Base-by-base conservation (phyloP, 2,113 vertebrate species). In the Seriola aureovittata region DNA sequence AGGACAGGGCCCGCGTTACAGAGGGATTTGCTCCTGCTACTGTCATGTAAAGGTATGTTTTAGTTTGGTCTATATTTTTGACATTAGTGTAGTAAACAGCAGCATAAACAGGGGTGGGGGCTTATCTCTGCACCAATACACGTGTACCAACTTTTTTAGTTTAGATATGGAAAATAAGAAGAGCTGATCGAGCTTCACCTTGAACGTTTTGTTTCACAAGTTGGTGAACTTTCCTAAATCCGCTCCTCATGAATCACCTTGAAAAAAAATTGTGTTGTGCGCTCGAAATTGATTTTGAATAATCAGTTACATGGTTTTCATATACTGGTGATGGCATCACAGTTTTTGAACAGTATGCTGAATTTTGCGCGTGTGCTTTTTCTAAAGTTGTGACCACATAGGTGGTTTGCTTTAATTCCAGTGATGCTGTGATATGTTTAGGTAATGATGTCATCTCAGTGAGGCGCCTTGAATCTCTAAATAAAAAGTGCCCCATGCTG, bases 301-400 rank as follows among this genome's bases (percentile, higher is more conserved):
- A 36, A 40, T 71, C 40, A 55, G 17, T 42, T 25, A 69, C 14
- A 40, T 67, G 32, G 59, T 55, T 66, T 63, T 44, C 57, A 67
- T 69, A 11, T 62, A 34, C 48, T 54, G 58, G 55, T 55, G 58
- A 55, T 57, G 29, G 19, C 5, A 0, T 14, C 52, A 48, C 7
- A 10, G 11, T 66, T 50, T 67, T 64, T 13, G 19, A 21, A 44
- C 23, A 32, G 7, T 67, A 11, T 0, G 13, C 14, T 67, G 11
- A 25, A 44, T 34, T 19, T 50, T 50, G 54, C 12, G 10, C 12
- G 11, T 23, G n/a, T 21, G 8, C 1, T 25, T 65, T 14, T 66
- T 42, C 25, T 29, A 29, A 9, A 55, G n/a, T n/a, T 54, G 50
- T n/a, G 8, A 9, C 21, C 8, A 54, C 50, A n/a, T 2, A n/a